Percentiles rank a stretch among this genome's conserved stretches.
phyloP scores from a whole-genome alignment of 2,113 vertebrate genomes.

The Tenrec ecaudatus region DNA sequence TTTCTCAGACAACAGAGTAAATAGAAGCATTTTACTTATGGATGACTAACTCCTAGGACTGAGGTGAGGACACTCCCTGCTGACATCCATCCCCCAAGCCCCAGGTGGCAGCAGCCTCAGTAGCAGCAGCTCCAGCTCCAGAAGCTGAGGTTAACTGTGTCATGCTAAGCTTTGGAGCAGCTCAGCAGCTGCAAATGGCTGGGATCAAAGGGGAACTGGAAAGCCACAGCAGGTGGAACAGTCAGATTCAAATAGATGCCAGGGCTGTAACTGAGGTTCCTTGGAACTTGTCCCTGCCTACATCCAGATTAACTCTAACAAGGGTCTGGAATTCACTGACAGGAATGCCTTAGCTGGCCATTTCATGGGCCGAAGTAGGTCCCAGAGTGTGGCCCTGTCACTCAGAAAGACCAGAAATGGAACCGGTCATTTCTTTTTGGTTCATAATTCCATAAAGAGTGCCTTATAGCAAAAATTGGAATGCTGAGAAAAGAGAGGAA shows the following conservation, averaged over 20 bases:
- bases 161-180: not conserved
- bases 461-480: not conserved
- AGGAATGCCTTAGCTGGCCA: not conserved
- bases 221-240: conserved; percentile 36
- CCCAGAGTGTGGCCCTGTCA: not conserved
- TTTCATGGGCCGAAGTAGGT: conserved; percentile 2
- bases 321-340: not conserved
- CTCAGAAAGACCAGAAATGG: not conserved
- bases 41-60: not conserved
- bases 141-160: conserved; percentile 30
- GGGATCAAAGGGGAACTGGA: not conserved
- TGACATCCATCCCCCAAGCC: not conserved
- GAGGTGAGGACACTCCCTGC: not conserved
- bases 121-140: not conserved
- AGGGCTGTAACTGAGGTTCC: not conserved
- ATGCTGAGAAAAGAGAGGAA: conserved; percentile 17
- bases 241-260: not conserved
- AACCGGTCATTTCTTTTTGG: not conserved
- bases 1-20: conserved; percentile 42
- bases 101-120: conserved; percentile 10
- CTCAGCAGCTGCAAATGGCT: conserved; percentile 49
- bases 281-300: not conserved
- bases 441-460: conserved; percentile 30
- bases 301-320: not conserved
- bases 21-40: conserved; percentile 26